These are phyloP conservation scores for Drosophila kuntzei DNA, from an alignment of 2,888 invertebrate genomes.

Conservation along the genomic window DNA sequence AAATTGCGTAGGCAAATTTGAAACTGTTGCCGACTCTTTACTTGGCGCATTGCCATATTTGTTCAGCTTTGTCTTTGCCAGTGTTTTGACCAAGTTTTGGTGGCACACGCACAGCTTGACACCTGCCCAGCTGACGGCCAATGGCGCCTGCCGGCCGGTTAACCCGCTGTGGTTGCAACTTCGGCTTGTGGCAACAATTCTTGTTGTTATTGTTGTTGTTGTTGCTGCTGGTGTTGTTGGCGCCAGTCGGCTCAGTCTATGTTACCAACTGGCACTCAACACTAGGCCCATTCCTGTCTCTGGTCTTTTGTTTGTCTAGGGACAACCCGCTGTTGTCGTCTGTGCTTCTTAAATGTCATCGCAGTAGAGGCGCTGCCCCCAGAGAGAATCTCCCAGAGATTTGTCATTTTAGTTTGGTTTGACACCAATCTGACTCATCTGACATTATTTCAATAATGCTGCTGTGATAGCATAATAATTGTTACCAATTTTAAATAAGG, in stretches of 20 bases:
- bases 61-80: slow-evolving; percentile 22
- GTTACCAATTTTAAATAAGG: too few relatives aligned
- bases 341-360: slow-evolving; percentile 58
- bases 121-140: slow-evolving; percentile 57
- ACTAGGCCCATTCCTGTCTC: slow-evolving; percentile 33
- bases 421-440: not conserved
- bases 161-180: slow-evolving; percentile 14
- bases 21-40: slow-evolving; percentile 8
- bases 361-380: slow-evolving; percentile 13
- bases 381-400: slow-evolving; percentile 32
- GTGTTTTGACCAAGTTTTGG: slow-evolving; percentile 43
- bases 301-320: slow-evolving; percentile 38
- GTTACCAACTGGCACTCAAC: slow-evolving; percentile 20
- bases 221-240: slow-evolving; percentile 35
- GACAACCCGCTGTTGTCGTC: slow-evolving; percentile 67
- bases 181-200: slow-evolving; percentile 25
- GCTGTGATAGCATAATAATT: too few relatives aligned
- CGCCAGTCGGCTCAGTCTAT: slow-evolving; percentile 55
- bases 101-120: slow-evolving; percentile 76
- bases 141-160: slow-evolving; percentile 30
- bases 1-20: slow-evolving; percentile 33
- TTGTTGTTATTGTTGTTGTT: slow-evolving; percentile 6
- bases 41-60: slow-evolving; percentile 41
- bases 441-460: too few relatives aligned
- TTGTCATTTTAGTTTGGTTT: slow-evolving; percentile 31